Base-by-base conservation (phyloP, 2,888 invertebrate species). In the Standfussiana lucernea region DNA sequence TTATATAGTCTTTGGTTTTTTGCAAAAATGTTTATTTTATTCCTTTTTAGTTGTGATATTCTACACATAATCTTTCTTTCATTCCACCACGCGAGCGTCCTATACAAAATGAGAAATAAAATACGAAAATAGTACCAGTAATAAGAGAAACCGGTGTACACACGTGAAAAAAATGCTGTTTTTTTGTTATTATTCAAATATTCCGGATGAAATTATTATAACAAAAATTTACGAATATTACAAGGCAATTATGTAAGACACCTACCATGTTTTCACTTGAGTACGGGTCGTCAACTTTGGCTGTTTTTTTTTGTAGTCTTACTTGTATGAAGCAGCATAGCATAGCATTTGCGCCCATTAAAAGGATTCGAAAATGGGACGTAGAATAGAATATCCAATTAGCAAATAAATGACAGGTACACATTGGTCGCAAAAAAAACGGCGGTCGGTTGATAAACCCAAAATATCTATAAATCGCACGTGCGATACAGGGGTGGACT, bases 401-500 rank as follows among this genome's bases (percentile, higher is more conserved):
- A 40, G 18, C 13, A 21, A 32, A 47, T 32, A 6, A n/a, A 21
- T 37, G 35, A n/a, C n/a, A 18, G 5, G 2, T 32, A 11, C 71
- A 40, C 8, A 47, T 8, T 28, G 0, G 11, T 35, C 15, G 13
- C n/a, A 21, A 37, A 28, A 73, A 37, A 24, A 42, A 40, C 24
- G 15, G 28, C 24, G 28, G 4, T 13, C 11, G n/a, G 1, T 77
- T 53, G 28, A 35, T 18, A 24, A 53, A 21, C 10, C 13, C 45
- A 77, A 45, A 67, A 56, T 10, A n/a, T 75, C 37, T 11, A 15
- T 76, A 47, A 32, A 59, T 47, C 56, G 40, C n/a, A 47, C 40
- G 32, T 59, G 59, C 59, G 18, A 21, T 40, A 37, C 45, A 15
- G 7, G 59, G 21, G n/a, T 18, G 35, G 18, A 7, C 8, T 42